Conservation (phyloP, 2,113 vertebrate genomes). For the Perccottus glenii region DNA sequence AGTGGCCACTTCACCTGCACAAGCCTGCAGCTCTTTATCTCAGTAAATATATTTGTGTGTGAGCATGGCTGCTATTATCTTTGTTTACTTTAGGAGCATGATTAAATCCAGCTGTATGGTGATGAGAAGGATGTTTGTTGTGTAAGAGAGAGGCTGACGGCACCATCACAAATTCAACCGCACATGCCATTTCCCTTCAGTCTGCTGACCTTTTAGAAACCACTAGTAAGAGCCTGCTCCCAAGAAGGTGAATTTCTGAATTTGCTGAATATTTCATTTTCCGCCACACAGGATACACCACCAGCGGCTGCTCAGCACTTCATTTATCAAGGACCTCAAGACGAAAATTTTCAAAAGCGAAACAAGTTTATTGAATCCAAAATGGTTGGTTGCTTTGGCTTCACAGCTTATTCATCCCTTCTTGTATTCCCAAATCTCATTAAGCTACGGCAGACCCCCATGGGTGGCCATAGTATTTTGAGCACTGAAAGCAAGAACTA, state of each 20-base stretch:
- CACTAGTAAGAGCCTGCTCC: not conserved
- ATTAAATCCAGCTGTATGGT: not conserved
- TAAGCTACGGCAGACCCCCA: constrained; percentile 22
- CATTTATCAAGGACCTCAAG: constrained; percentile 56
- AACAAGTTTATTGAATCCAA: constrained; percentile 50
- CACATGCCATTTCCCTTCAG: not conserved
- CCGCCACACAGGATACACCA: constrained; percentile 42
- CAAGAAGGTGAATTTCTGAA: constrained; percentile 40
- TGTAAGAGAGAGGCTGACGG: not conserved
- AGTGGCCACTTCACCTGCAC: constrained; percentile 51
- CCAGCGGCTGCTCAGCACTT: constrained; percentile 38
- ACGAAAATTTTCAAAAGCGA: constrained; percentile 39
- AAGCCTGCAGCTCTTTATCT: constrained; percentile 35
- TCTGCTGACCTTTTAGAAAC: constrained; percentile 50
- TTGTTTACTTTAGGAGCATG: not conserved
- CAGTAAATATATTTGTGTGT: not conserved
- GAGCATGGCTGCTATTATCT: not conserved
- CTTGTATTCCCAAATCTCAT: constrained; percentile 54
- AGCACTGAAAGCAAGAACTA: constrained; percentile 11
- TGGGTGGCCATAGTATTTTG: constrained; percentile 14
- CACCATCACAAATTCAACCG: constrained; percentile 10
- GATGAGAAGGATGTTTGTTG: not conserved
- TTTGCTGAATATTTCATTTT: constrained; percentile 49
- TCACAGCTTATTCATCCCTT: constrained; percentile 49
- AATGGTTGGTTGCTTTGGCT: constrained; percentile 28